Conservation (phyloP, 2,888 invertebrate genomes). For the Sinhomidia bicolor region DNA sequence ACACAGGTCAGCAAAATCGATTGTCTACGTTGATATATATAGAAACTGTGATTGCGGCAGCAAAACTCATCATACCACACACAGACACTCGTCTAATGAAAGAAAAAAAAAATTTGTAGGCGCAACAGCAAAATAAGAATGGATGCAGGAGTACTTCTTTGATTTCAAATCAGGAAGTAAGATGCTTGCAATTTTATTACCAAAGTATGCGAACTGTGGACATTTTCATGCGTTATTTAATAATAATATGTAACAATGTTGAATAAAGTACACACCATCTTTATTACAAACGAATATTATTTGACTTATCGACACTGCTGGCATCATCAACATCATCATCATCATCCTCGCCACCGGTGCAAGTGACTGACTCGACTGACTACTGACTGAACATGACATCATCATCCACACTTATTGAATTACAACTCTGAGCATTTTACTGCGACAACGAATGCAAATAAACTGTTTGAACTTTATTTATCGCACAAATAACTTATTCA, state of each 20-base stretch:
- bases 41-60: not conserved
- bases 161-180: conserved; percentile 57
- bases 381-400: conserved; percentile 28
- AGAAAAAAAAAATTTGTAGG: conserved; percentile 7
- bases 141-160: conserved; percentile 5
- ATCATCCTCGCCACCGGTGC: not conserved
- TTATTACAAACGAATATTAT: not conserved
- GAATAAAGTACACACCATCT: not conserved
- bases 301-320: conserved; percentile 8
- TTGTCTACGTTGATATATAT: not conserved
- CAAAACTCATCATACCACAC: not conserved
- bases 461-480: too few species aligned
- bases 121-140: conserved; percentile 17
- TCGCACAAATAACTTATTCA: too few species aligned
- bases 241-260: not conserved
- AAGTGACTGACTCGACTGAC: not conserved
- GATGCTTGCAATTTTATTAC: not conserved
- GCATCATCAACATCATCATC: not conserved
- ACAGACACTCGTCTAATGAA: not conserved
- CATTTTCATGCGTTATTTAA: conserved; percentile 11
- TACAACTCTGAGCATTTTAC: not conserved
- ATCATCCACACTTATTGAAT: conserved; percentile 3
- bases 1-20: conserved; percentile 4
- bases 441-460: not conserved
- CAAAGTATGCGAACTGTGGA: not conserved